Percentiles rank a stretch among this genome's conserved stretches.
Evolutionary conservation across 2,113 vertebrate genomes (phyloP).

Genomic region (Sporophila hypoxantha): DNA sequence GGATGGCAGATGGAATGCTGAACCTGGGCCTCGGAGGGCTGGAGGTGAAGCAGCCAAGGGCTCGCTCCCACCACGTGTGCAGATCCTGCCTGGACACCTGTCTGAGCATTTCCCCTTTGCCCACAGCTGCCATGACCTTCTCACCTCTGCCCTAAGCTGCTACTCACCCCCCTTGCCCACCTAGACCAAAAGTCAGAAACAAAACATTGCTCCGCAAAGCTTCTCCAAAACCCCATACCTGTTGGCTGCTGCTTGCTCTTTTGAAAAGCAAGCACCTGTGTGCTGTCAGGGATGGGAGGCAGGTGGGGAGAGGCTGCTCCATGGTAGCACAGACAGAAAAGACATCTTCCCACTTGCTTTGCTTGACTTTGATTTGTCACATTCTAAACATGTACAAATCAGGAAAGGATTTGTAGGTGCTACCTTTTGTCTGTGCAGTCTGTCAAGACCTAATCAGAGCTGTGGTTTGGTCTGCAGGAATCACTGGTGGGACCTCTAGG

Average conservation of each 20-base stretch:
- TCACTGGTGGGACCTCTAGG: background rate
- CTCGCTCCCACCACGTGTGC: accelerated
- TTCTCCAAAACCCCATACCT: background rate
- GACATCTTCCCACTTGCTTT: background rate
- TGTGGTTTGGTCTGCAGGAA: background rate
- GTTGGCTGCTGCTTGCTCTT: background rate
- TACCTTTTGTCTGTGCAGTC: background rate
- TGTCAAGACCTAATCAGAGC: background rate
- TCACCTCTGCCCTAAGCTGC: background rate
- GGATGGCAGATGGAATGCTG: background rate
- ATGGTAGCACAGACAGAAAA: background rate
- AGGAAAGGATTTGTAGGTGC: background rate
- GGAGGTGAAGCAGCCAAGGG: background rate
- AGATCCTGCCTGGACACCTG: background rate
- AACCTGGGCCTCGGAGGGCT: background rate
- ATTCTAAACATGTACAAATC: background rate
- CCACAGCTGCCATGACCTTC: accelerated
- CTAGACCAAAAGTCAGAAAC: background rate
- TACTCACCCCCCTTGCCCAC: background rate
- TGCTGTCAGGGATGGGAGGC: background rate
- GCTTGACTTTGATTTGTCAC: background rate
- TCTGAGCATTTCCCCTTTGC: background rate
- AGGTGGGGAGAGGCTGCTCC: background rate
- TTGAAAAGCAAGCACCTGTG: background rate
- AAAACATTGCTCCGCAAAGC: background rate